Evolutionary conservation across 2,888 invertebrate genomes (phyloP), one percentile per base, ranked within the genome.

Genomic region (Tolmerus cingulatus): DNA sequence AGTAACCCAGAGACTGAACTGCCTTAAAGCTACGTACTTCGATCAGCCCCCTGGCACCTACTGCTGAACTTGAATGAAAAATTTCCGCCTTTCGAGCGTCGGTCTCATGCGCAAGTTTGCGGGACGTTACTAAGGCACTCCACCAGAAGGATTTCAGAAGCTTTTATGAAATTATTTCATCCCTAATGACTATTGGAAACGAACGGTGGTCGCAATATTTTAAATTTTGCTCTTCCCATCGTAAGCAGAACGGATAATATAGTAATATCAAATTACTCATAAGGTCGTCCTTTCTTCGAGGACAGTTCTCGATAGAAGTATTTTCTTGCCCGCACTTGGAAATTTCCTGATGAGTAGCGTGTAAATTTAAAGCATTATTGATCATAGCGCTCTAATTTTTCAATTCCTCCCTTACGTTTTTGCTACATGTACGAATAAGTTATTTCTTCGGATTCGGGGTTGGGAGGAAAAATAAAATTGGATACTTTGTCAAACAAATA

Each of bases 401-500:
- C 40, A 40, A 40, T 40, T 40, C 16, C 16, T 46, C 4, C 43
- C 16, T 46, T 46, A 16, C 43, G 12, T 40, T 40, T 9, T 12
- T 7, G 12, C 12, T 40, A 12, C 40, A 40, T 40, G 40, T 12
- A 12, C 1, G 40, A 40, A 12, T 12, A 40, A 40, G 40, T 12
- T 12, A 2, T 12, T 40, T 40, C 1, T 40, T 40, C 9, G 40
- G 40, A 51, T 51, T 51, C 8, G 7, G 51, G 51, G 51, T n/a
- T 7, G n/a, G 16, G n/a, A 51, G 19, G 5, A n/a, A n/a, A 19
- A 51, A 51, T 16, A 7, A 51, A 51, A 51, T 7, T 19, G 7
- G 5, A n/a, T n/a, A 16, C n/a, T 51, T 51, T 85, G 85, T 85
- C 85, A 85, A 85, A 85, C 85, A 86, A 86, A 77, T 86, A 86